A percentile compares a stretch with the other conserved stretches of the same genome.
These are phyloP conservation scores for Galerucella pusilla DNA, from an alignment of 2,888 invertebrate species.

Conservation along the genomic window DNA sequence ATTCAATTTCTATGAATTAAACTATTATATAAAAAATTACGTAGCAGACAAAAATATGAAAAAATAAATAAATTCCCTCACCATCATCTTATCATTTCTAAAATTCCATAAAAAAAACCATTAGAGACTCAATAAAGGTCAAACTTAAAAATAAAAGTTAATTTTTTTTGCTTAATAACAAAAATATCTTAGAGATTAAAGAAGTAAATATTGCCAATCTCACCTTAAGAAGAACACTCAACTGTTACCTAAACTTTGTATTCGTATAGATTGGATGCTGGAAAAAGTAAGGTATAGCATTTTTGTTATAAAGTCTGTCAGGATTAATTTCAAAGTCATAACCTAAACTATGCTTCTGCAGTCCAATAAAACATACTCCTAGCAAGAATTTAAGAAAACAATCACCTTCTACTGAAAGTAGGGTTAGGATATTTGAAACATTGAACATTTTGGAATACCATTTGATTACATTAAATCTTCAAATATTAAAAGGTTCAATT, in stretches of 20 bases:
- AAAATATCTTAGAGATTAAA: constrained; percentile 15
- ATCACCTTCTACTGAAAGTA: no score
- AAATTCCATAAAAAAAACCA: not conserved
- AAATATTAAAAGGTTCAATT: no score
- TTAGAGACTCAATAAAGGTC: constrained; percentile 24
- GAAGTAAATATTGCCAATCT: constrained; percentile 20
- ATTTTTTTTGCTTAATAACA: constrained; percentile 19
- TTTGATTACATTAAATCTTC: no score
- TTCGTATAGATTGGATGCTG: constrained; percentile 5
- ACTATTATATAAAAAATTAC: not conserved
- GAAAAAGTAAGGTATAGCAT: constrained; percentile 1
- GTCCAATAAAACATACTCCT: no score
- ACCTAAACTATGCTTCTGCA: no score
- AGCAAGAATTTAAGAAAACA: no score
- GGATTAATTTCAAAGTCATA: no score
- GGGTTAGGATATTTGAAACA: no score
- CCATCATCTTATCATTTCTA: not conserved
- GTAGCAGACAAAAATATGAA: not conserved
- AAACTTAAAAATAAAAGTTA: constrained; percentile 15
- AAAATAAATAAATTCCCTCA: constrained; percentile 1
- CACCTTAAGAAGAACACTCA: constrained; percentile 19
- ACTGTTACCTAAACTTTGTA: constrained; percentile 16
- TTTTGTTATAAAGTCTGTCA: not conserved
- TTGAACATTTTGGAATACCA: no score
- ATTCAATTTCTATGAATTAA: not conserved